Conservation (phyloP, 2,113 vertebrate species). For the Synchiropus splendidus region DNA sequence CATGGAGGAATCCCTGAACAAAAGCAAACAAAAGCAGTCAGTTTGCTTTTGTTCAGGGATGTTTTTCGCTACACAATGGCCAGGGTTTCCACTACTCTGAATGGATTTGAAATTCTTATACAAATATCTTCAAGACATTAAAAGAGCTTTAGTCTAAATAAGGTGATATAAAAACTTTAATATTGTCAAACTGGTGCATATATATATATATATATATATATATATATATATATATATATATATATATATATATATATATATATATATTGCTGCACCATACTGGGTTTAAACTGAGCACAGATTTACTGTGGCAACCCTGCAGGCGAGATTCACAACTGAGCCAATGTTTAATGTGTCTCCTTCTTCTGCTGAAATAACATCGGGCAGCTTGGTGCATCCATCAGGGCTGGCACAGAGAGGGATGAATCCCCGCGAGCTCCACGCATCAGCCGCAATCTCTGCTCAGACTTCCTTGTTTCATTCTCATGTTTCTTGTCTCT, state of each 20-base stretch:
- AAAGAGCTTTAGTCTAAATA: no score
- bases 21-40: no score
- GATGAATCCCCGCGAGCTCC: conserved; percentile 15
- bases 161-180: no score
- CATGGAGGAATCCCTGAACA: no score
- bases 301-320: conserved; percentile 24
- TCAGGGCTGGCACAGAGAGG: conserved; percentile 13
- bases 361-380: conserved; percentile 29
- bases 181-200: background rate
- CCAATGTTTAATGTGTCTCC: conserved; percentile 25
- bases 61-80: no score
- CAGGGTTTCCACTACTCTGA: no score
- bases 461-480: conserved; percentile 7
- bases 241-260: background rate
- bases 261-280: no score
- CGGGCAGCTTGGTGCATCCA: conserved; percentile 26
- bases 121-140: no score
- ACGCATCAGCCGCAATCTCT: conserved; percentile 13
- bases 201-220: background rate
- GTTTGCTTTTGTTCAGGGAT: no score
- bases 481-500: conserved; percentile 3
- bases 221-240: background rate
- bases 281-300: conserved; percentile 10
- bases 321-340: conserved; percentile 20
- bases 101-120: no score